phyloP scores from a whole-genome alignment of 2,888 invertebrate genomes.

The Apocheima hispidaria region DNA sequence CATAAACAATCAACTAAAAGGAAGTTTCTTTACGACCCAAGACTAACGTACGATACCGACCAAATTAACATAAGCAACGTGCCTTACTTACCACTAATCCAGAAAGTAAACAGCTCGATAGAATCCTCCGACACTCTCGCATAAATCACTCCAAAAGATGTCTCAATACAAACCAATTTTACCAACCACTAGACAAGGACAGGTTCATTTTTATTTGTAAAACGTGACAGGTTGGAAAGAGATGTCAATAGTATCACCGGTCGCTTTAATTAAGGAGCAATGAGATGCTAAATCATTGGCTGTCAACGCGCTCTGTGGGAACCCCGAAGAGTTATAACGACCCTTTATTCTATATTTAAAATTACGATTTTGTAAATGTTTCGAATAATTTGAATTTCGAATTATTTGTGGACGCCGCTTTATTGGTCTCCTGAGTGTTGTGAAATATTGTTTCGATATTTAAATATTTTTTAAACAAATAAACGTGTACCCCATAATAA shows the following conservation, averaged over 20 bases:
- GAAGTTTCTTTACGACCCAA: slow-evolving; percentile 41
- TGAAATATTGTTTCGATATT: slow-evolving; percentile 48
- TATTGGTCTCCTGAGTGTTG: slow-evolving; percentile 70
- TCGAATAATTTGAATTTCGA: slow-evolving; percentile 73
- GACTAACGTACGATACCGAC: slow-evolving; percentile 66
- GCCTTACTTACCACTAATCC: slow-evolving; percentile 74
- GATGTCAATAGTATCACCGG: slow-evolving; percentile 61
- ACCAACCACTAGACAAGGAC: slow-evolving; percentile 62
- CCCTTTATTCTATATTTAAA: slow-evolving; percentile 85
- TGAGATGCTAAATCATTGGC: slow-evolving; percentile 81
- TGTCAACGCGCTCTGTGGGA: slow-evolving; percentile 85
- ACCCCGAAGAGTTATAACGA: slow-evolving; percentile 81
- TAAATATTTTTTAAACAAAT: slow-evolving; percentile 36
- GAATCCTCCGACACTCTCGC: slow-evolving; percentile 68
- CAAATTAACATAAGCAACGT: slow-evolving; percentile 67
- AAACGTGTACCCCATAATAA: slow-evolving; percentile 10
- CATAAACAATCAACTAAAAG: slow-evolving; percentile 30
- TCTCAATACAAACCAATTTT: slow-evolving; percentile 74
- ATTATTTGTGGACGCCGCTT: slow-evolving; percentile 53
- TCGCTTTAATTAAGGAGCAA: slow-evolving; percentile 81
- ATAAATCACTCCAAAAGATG: slow-evolving; percentile 81
- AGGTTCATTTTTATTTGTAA: slow-evolving; percentile 29
- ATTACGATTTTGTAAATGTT: slow-evolving; percentile 82
- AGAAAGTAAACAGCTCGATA: slow-evolving; percentile 84
- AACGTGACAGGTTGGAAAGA: slow-evolving; percentile 64